These are phyloP conservation scores for Cyclargus thomasi DNA, from an alignment of 1,140 invertebrate genomes.

Conservation along the genomic window DNA sequence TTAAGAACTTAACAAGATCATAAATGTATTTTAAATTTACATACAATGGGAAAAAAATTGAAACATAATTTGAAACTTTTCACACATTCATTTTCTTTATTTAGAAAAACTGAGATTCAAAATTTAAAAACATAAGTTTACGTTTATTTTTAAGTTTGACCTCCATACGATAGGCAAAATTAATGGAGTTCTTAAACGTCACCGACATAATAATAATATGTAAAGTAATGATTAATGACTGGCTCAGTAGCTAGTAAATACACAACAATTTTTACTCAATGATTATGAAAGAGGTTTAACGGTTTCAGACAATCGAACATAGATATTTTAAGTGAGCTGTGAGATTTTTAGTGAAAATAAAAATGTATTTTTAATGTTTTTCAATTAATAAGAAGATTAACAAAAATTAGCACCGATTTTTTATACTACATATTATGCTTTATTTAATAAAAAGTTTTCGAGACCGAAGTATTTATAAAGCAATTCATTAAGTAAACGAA, in stretches of 20 bases:
- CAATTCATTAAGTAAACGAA: too few species aligned
- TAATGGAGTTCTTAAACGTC: not conserved
- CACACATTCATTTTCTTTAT: not conserved
- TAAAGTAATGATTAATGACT: conserved; percentile 1
- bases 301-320: too few species aligned
- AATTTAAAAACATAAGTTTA: not conserved
- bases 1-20: not conserved
- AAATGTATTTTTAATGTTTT: too few species aligned
- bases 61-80: not conserved
- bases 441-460: too few species aligned
- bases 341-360: too few species aligned
- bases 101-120: not conserved
- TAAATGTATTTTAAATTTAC: not conserved
- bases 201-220: not conserved
- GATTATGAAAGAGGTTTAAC: too few species aligned
- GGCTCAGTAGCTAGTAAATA: not conserved
- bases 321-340: too few species aligned
- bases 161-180: not conserved
- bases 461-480: too few species aligned
- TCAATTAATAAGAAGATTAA: too few species aligned
- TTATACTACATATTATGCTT: too few species aligned
- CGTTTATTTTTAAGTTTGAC: not conserved
- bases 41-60: conserved; percentile 1
- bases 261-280: too few species aligned
- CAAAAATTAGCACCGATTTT: too few species aligned